Percentiles rank a stretch among this genome's conserved stretches.
Conservation (phyloP, 1,140 invertebrate genomes). For the Nasonia longicornis region DNA sequence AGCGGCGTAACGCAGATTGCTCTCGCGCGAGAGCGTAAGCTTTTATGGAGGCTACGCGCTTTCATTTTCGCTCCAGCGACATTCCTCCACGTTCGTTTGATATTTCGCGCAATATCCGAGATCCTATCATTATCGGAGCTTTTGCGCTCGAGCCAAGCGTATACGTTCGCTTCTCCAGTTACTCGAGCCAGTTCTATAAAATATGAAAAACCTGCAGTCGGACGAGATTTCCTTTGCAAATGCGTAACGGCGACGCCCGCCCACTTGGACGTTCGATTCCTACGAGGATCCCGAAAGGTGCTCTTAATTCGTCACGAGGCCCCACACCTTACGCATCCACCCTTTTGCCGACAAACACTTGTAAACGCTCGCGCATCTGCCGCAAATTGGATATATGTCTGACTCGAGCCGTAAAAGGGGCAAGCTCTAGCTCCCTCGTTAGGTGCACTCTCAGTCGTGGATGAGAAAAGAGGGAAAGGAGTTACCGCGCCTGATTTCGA, state of each 20-base stretch:
- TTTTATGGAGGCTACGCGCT: conserved; percentile 51
- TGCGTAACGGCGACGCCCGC: background rate
- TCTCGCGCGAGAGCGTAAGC: conserved; percentile 47
- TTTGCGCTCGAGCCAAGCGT: conserved; percentile 7
- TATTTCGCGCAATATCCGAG: conserved; percentile 42
- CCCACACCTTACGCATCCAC: background rate
- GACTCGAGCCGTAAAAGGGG: background rate
- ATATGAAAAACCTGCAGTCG: background rate
- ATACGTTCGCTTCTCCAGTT: background rate
- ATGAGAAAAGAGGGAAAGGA: background rate
- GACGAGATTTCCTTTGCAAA: no score
- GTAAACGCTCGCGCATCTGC: background rate
- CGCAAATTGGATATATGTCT: conserved; percentile 31
- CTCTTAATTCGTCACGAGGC: conserved; percentile 31
- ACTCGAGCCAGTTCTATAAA: conserved; percentile 24
- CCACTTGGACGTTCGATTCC: background rate
- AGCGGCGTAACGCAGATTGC: conserved; percentile 44
- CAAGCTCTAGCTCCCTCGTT: conserved; percentile 20
- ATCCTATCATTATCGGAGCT: conserved; percentile 52
- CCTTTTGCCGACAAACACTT: background rate
- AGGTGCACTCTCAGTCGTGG: background rate
- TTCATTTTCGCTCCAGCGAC: conserved; percentile 49
- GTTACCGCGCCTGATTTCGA: conserved; percentile 18
- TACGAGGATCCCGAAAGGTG: background rate
- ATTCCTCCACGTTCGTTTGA: conserved; percentile 52